phyloP scores from a whole-genome alignment of 2,888 invertebrate genomes.

The Brenthis daphne region DNA sequence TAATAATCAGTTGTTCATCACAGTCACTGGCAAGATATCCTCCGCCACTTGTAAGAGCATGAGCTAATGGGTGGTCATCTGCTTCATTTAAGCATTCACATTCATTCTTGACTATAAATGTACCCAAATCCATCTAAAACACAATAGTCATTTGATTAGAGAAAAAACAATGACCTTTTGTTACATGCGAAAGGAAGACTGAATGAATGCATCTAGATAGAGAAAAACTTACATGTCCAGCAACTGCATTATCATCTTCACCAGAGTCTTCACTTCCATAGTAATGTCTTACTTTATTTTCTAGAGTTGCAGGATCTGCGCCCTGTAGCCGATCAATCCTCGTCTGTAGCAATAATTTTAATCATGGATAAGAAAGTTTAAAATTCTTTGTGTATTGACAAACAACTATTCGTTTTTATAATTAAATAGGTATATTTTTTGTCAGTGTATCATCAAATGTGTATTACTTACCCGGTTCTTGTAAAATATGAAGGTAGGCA shows the following conservation, averaged over 20 bases:
- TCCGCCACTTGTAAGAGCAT: constrained; percentile 85
- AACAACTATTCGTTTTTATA: no score
- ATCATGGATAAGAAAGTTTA: not conserved
- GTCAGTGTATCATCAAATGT: not conserved
- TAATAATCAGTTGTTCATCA: constrained; percentile 96
- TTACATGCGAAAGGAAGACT: no score
- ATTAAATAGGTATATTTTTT: no score
- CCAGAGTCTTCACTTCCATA: constrained; percentile 86
- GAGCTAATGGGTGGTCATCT: constrained; percentile 93
- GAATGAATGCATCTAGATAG: not conserved
- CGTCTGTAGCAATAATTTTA: constrained; percentile 71
- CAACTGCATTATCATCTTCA: constrained; percentile 85
- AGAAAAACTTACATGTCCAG: constrained; percentile 88
- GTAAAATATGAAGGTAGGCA: constrained; percentile 99
- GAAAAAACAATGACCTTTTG: no score
- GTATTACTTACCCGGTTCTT: constrained; percentile 85
- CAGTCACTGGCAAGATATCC: constrained; percentile 94
- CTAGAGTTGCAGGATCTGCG: constrained; percentile 90
- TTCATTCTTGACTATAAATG: constrained; percentile 92
- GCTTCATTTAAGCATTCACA: constrained; percentile 98
- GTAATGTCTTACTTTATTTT: constrained; percentile 94
- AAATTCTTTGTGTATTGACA: not conserved
- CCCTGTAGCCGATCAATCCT: constrained; percentile 94
- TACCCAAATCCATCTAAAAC: constrained; percentile 92
- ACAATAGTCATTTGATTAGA: not conserved